Percentiles rank a stretch among this genome's conserved stretches.
phyloP scores from a whole-genome alignment of 2,797 vertebrate genomes.

The Pipistrellus nathusii region DNA sequence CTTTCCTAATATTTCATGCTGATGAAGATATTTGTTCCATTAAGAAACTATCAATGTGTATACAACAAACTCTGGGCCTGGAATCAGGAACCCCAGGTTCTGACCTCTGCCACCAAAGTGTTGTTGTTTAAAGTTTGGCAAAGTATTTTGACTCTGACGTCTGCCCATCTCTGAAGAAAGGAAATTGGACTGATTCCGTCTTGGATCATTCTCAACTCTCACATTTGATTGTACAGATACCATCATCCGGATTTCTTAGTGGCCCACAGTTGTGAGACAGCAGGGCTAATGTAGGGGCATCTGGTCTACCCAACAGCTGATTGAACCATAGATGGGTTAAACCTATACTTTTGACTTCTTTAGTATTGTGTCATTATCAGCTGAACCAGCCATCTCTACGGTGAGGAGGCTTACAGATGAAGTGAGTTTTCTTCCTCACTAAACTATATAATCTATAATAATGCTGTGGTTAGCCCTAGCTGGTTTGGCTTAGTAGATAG shows the following conservation, averaged over 20 bases:
- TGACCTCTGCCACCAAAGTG: not conserved
- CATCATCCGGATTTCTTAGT: constrained; percentile 3
- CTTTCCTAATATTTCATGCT: not conserved
- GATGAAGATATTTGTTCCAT: constrained; percentile 16
- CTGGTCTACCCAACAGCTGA: not conserved
- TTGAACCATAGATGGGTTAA: not conserved
- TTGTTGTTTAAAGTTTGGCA: constrained; percentile 28
- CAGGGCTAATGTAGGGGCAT: not conserved
- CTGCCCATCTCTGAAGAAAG: not conserved
- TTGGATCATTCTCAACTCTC: constrained; percentile 34
- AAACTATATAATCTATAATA: not conserved
- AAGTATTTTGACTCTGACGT: not conserved
- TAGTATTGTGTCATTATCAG: not conserved
- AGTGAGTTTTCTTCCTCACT: not conserved
- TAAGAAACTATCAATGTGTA: not conserved
- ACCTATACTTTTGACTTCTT: not conserved
- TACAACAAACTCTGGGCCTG: not conserved
- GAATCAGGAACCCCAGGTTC: not conserved
- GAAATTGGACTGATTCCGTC: not conserved
- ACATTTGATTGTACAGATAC: not conserved
- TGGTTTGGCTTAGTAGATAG: no score
- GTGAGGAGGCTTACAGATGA: not conserved
- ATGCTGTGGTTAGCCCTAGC: not conserved
- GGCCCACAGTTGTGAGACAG: not conserved
- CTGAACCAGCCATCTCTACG: not conserved